Base-by-base conservation (phyloP, 1,140 invertebrate genomes). In the Bombus consobrinus region DNA sequence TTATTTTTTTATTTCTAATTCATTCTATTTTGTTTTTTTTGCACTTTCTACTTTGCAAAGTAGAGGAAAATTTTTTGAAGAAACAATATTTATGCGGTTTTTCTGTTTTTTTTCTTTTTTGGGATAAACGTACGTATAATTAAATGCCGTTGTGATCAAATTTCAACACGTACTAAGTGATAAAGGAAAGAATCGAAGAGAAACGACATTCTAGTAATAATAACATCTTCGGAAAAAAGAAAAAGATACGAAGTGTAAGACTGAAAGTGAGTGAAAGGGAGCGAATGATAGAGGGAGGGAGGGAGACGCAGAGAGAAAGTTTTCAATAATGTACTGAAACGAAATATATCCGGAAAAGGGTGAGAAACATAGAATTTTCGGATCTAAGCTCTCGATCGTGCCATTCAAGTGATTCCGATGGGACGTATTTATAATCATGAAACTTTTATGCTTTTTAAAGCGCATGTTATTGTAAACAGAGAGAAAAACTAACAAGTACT, bases 401-500 rank as follows among this genome's bases (percentile, higher is more conserved):
- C 83, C 89, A 90, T 88, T 77, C 88, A 91, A 90, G 68, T 81
- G 79, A 90, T 83, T 91, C 79, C 81, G 82, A 88, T 83, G 83
- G 72, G 68, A 90, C 81, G 68, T 91, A 90, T 88, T 91, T 91
- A 90, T 91, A 88, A 87, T 76, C 68, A 62, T 78, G 81, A 87
- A 79, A 88, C 87, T 91, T 28, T 90, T 91, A 90, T 90, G 89
- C 89, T 91, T 91, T 88, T 82, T 43, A 88, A 91, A 88, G 84
- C 78, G 87, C 87, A 86, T 79, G 81, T 90, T 91, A 90, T 86
- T 77, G 81, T 91, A 90, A 91, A 83, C 74, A n/a, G 41, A 79
- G 62, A 47, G 25, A 79, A 37, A 79, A 91, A 84, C 79, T 91
- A 91, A 88, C 69, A 82, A 80, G 81, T 90, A 90, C 87, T 85